Evolutionary conservation across 2,888 invertebrate species (phyloP).

Genomic region (Colletes collaris): DNA sequence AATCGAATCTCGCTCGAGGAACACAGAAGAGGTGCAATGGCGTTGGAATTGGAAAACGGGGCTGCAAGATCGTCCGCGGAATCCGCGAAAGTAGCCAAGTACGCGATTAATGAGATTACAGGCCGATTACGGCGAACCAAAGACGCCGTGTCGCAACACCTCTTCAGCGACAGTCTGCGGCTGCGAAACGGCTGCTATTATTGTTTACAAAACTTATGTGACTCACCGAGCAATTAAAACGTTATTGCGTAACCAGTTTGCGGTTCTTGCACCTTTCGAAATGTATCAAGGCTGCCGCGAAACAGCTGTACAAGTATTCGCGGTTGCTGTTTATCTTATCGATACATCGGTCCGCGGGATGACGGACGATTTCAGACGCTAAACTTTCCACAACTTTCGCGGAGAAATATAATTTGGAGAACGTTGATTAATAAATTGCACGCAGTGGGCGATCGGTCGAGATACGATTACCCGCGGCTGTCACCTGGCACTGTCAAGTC

Average conservation of each 20-base stretch:
- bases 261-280: constrained; percentile 57
- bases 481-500: background rate
- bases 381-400: constrained; percentile 4
- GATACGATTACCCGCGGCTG: background rate
- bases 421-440: no score
- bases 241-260: constrained; percentile 52
- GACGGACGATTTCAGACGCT: background rate
- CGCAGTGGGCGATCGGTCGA: background rate
- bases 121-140: constrained; percentile 27
- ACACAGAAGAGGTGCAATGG: background rate
- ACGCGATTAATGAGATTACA: constrained; percentile 48
- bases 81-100: constrained; percentile 46
- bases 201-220: constrained; percentile 63
- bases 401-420: background rate
- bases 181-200: constrained; percentile 32
- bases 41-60: constrained; percentile 27
- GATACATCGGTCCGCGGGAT: background rate
- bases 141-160: constrained; percentile 31
- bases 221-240: constrained; percentile 59
- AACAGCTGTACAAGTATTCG: background rate
- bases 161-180: constrained; percentile 34
- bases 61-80: constrained; percentile 28
- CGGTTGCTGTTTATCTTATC: constrained; percentile 60
- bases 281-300: constrained; percentile 54
- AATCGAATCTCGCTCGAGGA: constrained; percentile 15